Conservation (phyloP, 2,797 vertebrate genomes). For the Danio albolineatus region DNA sequence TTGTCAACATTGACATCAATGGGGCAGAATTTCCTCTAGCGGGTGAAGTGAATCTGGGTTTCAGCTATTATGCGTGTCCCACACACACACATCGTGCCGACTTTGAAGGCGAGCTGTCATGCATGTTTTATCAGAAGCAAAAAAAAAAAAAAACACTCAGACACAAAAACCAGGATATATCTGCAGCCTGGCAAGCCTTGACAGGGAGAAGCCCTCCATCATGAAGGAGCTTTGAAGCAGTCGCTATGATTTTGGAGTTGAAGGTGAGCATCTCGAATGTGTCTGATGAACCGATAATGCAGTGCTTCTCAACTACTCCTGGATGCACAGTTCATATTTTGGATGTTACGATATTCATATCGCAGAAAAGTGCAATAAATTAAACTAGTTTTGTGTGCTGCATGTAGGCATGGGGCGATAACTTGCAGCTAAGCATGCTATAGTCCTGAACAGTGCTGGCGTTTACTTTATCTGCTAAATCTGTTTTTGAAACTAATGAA, state of each 20-base stretch:
- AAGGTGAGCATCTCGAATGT: conserved; percentile 4
- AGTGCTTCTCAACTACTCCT: too few relatives aligned
- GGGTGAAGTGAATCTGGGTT: conserved; percentile 57
- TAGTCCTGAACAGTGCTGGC: too few relatives aligned
- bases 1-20: conserved; percentile 60
- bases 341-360: too few relatives aligned
- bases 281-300: background rate
- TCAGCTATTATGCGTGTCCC: conserved; percentile 57
- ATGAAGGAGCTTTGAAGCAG: conserved; percentile 33
- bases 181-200: conserved; percentile 6
- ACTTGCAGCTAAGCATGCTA: too few relatives aligned
- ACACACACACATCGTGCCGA: conserved; percentile 68
- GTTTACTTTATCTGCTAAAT: too few relatives aligned
- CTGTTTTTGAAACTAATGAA: too few relatives aligned
- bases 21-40: conserved; percentile 62
- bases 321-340: too few relatives aligned
- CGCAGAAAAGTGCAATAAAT: too few relatives aligned
- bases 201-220: background rate
- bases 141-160: conserved; percentile 21
- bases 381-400: too few relatives aligned
- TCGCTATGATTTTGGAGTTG: background rate
- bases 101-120: conserved; percentile 78
- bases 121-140: conserved; percentile 78
- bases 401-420: too few relatives aligned
- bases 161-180: conserved; percentile 21